Evolutionary conservation across 2,888 invertebrate genomes (phyloP).

Genomic region (Arenicola marina): DNA sequence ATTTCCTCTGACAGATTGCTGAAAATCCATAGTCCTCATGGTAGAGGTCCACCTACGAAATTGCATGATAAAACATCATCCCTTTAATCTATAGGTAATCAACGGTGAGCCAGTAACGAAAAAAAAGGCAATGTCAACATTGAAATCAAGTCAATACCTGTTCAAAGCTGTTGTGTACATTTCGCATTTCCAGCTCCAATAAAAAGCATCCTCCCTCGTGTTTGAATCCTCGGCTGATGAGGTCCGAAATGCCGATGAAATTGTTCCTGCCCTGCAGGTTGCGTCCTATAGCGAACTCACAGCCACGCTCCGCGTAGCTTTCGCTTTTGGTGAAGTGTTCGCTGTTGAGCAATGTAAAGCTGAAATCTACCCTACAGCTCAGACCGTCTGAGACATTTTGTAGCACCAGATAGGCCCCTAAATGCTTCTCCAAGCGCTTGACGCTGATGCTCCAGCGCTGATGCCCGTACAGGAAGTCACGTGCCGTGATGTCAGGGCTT

Average conservation of each 20-base stretch:
- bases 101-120: too few relatives aligned
- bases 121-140: too few relatives aligned
- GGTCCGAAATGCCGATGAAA: conserved; percentile 54
- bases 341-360: conserved; percentile 78
- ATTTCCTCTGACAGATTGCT: too few relatives aligned
- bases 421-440: conserved; percentile 75
- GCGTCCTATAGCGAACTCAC: conserved; percentile 62
- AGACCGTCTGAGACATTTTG: conserved; percentile 76
- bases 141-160: too few relatives aligned
- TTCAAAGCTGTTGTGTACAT: conserved; percentile 75
- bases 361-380: conserved; percentile 78
- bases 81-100: too few relatives aligned
- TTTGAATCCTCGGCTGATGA: conserved; percentile 69
- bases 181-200: conserved; percentile 77
- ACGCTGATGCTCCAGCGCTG: conserved; percentile 83
- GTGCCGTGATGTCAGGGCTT: conserved; percentile 79
- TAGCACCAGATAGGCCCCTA: conserved; percentile 80
- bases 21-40: too few relatives aligned
- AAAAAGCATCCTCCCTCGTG: conserved; percentile 82
- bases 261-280: conserved; percentile 51
- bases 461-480: conserved; percentile 80
- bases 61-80: too few relatives aligned
- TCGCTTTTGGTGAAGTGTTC: conserved; percentile 84
- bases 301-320: conserved; percentile 77
- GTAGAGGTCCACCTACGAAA: too few relatives aligned